Evolutionary conservation across 2,888 invertebrate genomes (phyloP), one percentile per base, ranked within the genome.

Genomic region (Embidobia sp.): DNA sequence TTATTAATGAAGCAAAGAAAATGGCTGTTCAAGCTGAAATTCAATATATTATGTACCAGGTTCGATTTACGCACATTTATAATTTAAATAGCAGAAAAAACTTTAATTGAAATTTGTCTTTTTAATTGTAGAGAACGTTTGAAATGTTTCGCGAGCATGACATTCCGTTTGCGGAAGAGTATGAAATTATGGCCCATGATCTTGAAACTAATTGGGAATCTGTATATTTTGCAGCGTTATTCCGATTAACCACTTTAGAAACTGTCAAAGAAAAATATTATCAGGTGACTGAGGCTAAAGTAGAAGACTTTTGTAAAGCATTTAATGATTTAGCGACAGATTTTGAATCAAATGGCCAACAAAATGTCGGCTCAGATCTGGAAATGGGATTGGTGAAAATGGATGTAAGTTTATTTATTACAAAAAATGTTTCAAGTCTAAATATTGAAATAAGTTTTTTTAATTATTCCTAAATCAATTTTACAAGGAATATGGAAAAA

Each of bases 241-340:
- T 93, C 89, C 91, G 95, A 55, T 92, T 92, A 8, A 92, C 93
- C 69, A 94, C 94, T 1, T 88, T 96, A 33, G 94, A 95, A 83
- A 93, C 94, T 66, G 96, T 96, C n/a, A 97, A 96, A 86, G 94
- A 94, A 63, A 94, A 95, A 85, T 98, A 97, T 90, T 95, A 96
- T 6, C 93, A 94, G 84, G 91, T 97, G 83, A 97, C 96, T 22
- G 91, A 94, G 51, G 90, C 92, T 0, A 94, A 97, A 88, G 96
- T 97, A 72, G 90, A 91, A 0, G 92, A 92, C 16, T 96, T 95
- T 89, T 89, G 92, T 27, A 88, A 79, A 5, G 89, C 91, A 31
- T 91, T 93, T 63, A 33, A 16, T 1, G 91, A 92, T 0, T 97
- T 97, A 86, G 92, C 95, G 0, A 92, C 93, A 80, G 92, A 93